A percentile compares a stretch with the other conserved stretches of the same genome.
These are phyloP conservation scores for Rattus rattus DNA, from an alignment of 2,113 vertebrate genomes.

Conservation along the genomic window DNA sequence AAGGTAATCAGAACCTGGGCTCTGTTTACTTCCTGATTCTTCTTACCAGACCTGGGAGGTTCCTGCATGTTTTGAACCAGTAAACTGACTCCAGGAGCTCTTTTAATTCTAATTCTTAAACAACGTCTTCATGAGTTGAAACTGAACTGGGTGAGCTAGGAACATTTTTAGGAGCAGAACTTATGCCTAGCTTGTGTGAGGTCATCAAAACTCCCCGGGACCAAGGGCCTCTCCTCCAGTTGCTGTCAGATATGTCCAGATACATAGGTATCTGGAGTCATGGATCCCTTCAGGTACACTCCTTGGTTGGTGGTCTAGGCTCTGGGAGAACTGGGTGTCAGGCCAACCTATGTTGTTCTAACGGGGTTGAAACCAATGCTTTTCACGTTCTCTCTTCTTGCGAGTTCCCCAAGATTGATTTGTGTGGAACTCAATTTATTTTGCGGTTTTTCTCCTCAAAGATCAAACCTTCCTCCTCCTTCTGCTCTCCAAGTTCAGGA, in stretches of 20 bases:
- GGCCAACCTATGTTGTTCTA: no score
- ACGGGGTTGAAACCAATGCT: not conserved
- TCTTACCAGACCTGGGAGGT: not conserved
- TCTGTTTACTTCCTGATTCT: not conserved
- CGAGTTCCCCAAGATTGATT: conserved; percentile 29
- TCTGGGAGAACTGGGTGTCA: no score
- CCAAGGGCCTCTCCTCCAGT: no score
- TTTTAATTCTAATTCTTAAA: not conserved
- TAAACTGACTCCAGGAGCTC: not conserved
- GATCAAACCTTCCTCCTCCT: not conserved
- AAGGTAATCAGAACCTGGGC: not conserved
- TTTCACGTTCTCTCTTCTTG: not conserved
- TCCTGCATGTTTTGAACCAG: not conserved
- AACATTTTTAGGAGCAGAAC: not conserved
- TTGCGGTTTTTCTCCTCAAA: not conserved
- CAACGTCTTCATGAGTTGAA: conserved; percentile 27
- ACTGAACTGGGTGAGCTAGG: not conserved
- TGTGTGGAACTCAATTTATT: conserved; percentile 15
- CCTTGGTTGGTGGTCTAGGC: no score
- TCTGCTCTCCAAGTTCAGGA: conserved; percentile 50
- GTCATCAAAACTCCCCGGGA: not conserved
- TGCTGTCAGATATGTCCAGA: no score
- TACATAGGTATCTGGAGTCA: no score
- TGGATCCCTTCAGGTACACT: no score
- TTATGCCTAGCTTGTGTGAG: no score